Evolutionary conservation across 2,888 invertebrate species (phyloP), one percentile per base, ranked within the genome.

Genomic region (Margaritifera margaritifera): DNA sequence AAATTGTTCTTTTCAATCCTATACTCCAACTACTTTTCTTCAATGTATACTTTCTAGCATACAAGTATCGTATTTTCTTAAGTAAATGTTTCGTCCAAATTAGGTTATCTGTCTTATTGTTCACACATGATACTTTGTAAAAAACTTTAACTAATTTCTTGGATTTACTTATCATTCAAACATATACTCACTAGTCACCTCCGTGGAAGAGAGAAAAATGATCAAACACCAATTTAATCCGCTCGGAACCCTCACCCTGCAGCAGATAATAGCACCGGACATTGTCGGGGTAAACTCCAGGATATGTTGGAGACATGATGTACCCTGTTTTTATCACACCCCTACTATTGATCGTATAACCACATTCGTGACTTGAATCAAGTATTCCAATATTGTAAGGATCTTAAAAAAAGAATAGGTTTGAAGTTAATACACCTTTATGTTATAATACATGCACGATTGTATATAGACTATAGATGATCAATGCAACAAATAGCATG

Each of bases 191-290:
- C 98, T 99, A 99, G 87, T 97, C 95, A 85, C 98, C 99, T 85
- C 99, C 99, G 92, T 95, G 98, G 92, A 97, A 99, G 83, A 99
- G 93, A 92, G 98, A 98, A 92, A 99, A 99, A 92, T 99, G 99
- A 88, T 97, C 93, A 92, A 99, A 98, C 91, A 96, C 97, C 84
- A 99, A 93, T 79, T 97, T 94, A 84, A 99, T 95, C 88, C 99
- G 92, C 91, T 99, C 97, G 68, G 95, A 95, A 63, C 93, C 92
- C 88, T 93, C 93, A 65, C 99, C 99, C 86, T 95, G 93, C 91
- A 99, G 96, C 91, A 95, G 94, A 80, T 91, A 91, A 65, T 80
- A 85, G 92, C 98, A 99, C 85, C 93, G 93, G 88, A 98, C 93
- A 91, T 97, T 95, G 92, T 98, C 98, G 81, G 99, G 99, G 92